Evolutionary conservation across 2,113 vertebrate species (phyloP), one percentile per base, ranked within the genome.

Genomic region (Opisthocomus hoazin): DNA sequence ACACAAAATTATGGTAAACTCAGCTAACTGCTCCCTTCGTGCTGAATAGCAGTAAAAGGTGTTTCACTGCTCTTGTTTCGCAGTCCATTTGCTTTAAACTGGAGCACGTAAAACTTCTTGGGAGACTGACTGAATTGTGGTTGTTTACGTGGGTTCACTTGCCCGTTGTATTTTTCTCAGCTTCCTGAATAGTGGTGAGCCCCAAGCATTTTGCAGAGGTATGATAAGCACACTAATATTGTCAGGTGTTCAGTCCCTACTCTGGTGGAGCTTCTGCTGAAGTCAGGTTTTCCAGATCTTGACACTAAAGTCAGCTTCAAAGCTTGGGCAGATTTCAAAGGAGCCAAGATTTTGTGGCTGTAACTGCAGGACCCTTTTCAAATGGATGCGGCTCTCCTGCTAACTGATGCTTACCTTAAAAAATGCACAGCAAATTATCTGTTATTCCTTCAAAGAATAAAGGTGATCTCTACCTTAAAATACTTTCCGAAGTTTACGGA

Each of bases 1-100:
- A 69, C 61, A 39, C 22, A 34, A 15, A 91, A 92, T 93, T 63
- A 93, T 73, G 76, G 80, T 96, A 61, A 95, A 79, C 53, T 92
- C 69, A 65, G 61, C 77, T 89, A 61, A 94, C 77, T 93, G 73
- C 36, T 97, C 74, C 77, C 83, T 92, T 84, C 69, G 11, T 60
- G 61, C 76, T 69, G 57, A 92, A 46, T 9, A 76, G 61, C 69
- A 79, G 41, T 76, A 53, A 92, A 84, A 96, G 83, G 73, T 86
- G 65, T 92, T 96, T 87, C 81, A 65, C 77, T 87, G 76, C 24
- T 81, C 41, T 94, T 87, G n/a, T 75, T 91, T 92, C 60, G 69
- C 84, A 46, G 69, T 75, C 29, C 21, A 89, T 71, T 69, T 71
- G 20, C 66, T 84, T 85, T 84, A 1, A n/a, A 24, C 17, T 41